phyloP scores from a whole-genome alignment of 2,797 vertebrate species.

The Etheostoma nigrum region DNA sequence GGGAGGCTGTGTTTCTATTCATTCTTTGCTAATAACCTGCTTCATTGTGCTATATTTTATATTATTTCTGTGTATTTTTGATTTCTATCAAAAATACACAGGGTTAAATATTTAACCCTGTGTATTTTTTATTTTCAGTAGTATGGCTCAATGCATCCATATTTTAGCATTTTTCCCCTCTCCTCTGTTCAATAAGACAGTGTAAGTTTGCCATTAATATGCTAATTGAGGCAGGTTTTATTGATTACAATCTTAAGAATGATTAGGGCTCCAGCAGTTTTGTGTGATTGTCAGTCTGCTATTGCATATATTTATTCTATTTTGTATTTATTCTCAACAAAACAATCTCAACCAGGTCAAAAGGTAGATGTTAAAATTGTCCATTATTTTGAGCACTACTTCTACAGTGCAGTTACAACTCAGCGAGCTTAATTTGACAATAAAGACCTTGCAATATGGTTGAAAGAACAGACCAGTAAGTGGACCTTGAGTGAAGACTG shows the following conservation, averaged over 20 bases:
- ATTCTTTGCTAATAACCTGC: background rate
- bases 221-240: conserved; percentile 57
- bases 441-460: background rate
- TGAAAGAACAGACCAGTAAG: background rate
- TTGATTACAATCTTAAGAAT: conserved; percentile 52
- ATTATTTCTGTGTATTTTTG: background rate
- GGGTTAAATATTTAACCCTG: too few relatives aligned
- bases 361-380: background rate
- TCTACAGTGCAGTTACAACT: background rate
- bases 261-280: conserved; percentile 51
- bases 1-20: background rate
- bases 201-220: conserved; percentile 50
- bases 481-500: background rate
- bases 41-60: background rate
- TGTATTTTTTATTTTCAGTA: background rate
- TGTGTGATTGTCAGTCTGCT: conserved; percentile 41
- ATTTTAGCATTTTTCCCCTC: background rate
- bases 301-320: background rate
- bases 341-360: background rate
- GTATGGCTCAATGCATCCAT: background rate
- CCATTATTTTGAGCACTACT: background rate
- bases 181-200: conserved; percentile 18
- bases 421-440: background rate
- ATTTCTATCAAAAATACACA: too few relatives aligned
- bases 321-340: conserved; percentile 9